Conservation (phyloP, 2,797 vertebrate genomes). For the Smutsia temminckii region DNA sequence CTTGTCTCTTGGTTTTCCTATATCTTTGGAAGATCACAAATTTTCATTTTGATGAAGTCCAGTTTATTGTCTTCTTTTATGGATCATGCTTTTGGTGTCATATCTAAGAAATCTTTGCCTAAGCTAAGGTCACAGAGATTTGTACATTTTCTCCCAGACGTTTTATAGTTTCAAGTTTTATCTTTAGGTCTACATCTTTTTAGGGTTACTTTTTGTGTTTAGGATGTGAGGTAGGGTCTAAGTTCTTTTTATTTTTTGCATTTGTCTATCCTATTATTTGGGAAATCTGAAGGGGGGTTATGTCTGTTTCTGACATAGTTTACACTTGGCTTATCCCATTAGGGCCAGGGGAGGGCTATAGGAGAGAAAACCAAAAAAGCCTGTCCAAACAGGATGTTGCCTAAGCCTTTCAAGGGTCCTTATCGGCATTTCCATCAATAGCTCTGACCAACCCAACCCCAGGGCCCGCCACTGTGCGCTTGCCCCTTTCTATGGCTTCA, state of each 20-base stretch:
- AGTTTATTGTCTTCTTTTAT: background rate
- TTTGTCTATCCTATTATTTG: background rate
- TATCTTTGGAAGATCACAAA: background rate
- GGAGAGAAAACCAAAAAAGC: background rate
- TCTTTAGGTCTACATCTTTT: background rate
- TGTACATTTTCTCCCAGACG: background rate
- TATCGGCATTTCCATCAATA: background rate
- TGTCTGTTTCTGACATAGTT: background rate
- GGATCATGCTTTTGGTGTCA: background rate
- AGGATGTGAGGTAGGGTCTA: background rate
- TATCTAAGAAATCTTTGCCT: background rate
- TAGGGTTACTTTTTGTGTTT: background rate
- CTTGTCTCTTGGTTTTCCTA: background rate
- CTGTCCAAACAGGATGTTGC: slow-evolving; percentile 53
- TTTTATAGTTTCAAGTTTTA: background rate
- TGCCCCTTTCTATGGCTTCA: background rate
- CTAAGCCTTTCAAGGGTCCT: background rate
- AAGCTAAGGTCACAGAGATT: background rate
- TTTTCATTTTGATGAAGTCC: background rate
- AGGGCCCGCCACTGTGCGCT: background rate
- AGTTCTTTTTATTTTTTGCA: background rate
- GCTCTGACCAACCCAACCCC: background rate
- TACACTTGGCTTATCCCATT: background rate
- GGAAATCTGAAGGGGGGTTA: background rate
- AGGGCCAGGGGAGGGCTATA: background rate